These are phyloP conservation scores for Ophioninae sp. DNA, from an alignment of 2,888 invertebrate genomes.

Conservation along the genomic window DNA sequence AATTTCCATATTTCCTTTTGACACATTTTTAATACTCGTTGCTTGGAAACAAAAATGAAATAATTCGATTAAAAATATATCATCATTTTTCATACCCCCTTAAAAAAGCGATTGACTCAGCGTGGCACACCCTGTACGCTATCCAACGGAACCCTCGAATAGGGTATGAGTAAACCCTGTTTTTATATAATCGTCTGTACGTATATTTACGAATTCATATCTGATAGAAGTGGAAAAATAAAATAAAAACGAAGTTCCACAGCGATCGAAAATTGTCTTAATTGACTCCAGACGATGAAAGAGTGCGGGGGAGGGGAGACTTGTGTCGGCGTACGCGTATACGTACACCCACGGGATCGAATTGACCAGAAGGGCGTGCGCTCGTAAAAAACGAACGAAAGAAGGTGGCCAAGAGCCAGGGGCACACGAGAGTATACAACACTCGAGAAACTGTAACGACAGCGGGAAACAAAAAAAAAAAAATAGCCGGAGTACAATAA, in stretches of 20 bases:
- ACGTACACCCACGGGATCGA: constrained; percentile 57
- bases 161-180: no score
- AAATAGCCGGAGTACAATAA: constrained; percentile 28
- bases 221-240: constrained; percentile 46
- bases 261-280: constrained; percentile 50
- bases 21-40: no score
- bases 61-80: no score
- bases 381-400: constrained; percentile 60
- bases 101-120: no score
- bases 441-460: constrained; percentile 1
- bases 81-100: no score
- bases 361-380: constrained; percentile 64
- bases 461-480: constrained; percentile 38
- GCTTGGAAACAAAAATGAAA: no score
- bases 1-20: no score
- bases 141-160: no score
- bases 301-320: constrained; percentile 11
- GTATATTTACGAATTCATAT: neutral
- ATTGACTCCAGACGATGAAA: constrained; percentile 52
- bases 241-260: constrained; percentile 37
- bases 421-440: constrained; percentile 25
- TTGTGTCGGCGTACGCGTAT: constrained; percentile 22
- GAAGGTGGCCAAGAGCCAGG: constrained; percentile 49
- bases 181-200: no score
- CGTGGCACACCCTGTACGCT: no score